A percentile compares a stretch with the other conserved stretches of the same genome.
phyloP scores from a whole-genome alignment of 2,797 vertebrate genomes.

The Hylomyscus alleni region DNA sequence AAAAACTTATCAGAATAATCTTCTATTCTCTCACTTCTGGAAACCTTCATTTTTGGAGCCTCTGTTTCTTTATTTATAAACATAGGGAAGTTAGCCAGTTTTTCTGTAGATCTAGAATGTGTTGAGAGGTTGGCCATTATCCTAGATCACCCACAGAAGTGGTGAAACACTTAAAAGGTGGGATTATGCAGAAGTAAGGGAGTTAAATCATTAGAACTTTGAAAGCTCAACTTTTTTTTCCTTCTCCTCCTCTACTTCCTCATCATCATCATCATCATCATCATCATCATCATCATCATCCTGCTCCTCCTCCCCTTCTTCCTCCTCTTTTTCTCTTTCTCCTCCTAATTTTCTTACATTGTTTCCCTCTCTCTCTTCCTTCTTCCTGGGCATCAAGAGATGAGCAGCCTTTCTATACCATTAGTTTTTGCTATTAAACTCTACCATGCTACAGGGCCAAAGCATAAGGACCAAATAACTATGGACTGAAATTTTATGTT shows the following conservation, averaged over 20 bases:
- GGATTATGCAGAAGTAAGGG: neutral
- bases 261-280: fast-evolving
- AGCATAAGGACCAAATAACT: neutral
- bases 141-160: neutral
- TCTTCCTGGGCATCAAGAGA: neutral
- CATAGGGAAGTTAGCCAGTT: neutral
- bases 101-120: neutral
- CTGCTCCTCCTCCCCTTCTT: too few relatives aligned
- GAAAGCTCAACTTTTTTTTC: neutral
- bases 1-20: neutral
- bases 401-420: neutral
- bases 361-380: neutral
- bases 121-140: neutral
- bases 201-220: neutral
- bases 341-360: neutral
- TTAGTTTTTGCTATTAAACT: neutral
- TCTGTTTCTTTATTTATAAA: neutral
- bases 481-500: neutral
- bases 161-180: neutral
- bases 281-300: neutral
- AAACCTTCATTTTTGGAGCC: too few relatives aligned
- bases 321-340: neutral
- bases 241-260: neutral
- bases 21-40: neutral
- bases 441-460: neutral